Evolutionary conservation across 2,113 vertebrate species (phyloP).

Genomic region (Chitala chitala): DNA sequence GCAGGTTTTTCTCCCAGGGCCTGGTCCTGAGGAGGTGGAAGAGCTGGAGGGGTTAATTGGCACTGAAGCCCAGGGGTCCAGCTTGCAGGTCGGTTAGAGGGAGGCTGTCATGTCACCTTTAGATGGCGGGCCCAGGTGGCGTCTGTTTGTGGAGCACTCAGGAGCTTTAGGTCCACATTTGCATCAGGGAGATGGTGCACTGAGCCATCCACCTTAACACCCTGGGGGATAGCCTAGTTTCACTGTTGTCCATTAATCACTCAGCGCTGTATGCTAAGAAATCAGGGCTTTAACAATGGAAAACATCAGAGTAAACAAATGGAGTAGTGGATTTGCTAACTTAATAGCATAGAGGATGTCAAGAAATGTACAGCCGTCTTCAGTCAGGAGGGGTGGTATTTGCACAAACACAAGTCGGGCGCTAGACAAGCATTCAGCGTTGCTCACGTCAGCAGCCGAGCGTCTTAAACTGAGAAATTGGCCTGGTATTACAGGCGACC

Average conservation of each 20-base stretch:
- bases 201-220: not conserved
- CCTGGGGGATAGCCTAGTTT: not conserved
- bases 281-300: not conserved
- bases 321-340: not conserved
- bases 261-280: not conserved
- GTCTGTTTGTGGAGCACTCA: not conserved
- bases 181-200: not conserved
- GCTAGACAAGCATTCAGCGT: not conserved
- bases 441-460: not conserved
- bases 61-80: slow-evolving; percentile 37
- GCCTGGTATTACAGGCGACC: not conserved
- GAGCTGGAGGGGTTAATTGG: slow-evolving; percentile 63
- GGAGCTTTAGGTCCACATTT: not conserved
- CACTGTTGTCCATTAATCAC: not conserved
- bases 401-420: not conserved
- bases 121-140: not conserved
- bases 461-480: not conserved
- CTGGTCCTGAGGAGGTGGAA: slow-evolving; percentile 39
- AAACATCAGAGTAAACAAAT: not conserved
- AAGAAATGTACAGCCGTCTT: not conserved
- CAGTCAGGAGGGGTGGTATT: not conserved
- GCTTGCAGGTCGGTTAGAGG: slow-evolving; percentile 20
- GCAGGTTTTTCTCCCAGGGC: not conserved
- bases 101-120: slow-evolving; percentile 42
- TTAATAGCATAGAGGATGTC: not conserved